Percentiles rank a stretch among this genome's conserved stretches.
These are phyloP conservation scores for Megalurothrips usitatus DNA, from an alignment of 2,888 invertebrate species.

Conservation along the genomic window DNA sequence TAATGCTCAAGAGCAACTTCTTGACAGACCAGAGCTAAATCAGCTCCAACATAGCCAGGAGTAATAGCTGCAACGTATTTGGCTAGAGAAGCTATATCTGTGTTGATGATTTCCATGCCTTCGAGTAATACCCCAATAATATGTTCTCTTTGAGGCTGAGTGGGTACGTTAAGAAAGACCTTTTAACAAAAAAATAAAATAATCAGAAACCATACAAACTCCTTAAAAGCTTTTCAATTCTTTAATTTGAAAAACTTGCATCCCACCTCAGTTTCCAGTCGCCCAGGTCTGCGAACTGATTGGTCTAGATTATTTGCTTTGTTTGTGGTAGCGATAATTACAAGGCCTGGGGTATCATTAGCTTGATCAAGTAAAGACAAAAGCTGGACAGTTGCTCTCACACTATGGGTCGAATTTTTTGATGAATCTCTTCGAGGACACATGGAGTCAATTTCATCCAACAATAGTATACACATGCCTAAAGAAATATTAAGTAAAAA, in stretches of 20 bases:
- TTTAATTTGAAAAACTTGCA: constrained; percentile 26
- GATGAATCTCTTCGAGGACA: constrained; percentile 44
- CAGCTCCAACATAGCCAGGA: constrained; percentile 56
- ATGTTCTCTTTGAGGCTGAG: constrained; percentile 46
- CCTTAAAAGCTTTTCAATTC: not conserved
- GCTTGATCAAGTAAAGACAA: constrained; percentile 51
- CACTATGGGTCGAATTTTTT: constrained; percentile 43
- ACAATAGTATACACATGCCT: constrained; percentile 46
- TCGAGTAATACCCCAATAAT: constrained; percentile 46
- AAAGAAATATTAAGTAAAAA: constrained; percentile 20
- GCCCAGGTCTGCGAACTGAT: constrained; percentile 51
- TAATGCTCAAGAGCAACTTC: constrained; percentile 42
- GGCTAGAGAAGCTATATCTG: constrained; percentile 36
- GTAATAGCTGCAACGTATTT: constrained; percentile 48
- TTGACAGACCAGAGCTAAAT: constrained; percentile 50
- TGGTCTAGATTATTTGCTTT: constrained; percentile 49
- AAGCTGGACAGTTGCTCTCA: constrained; percentile 49
- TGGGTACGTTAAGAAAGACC: constrained; percentile 50
- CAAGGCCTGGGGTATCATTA: constrained; percentile 43
- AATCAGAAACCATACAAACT: constrained; percentile 11
- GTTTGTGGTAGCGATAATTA: constrained; percentile 55
- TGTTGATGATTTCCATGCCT: constrained; percentile 33
- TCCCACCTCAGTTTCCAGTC: constrained; percentile 54
- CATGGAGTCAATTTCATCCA: constrained; percentile 49
- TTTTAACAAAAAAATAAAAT: constrained; percentile 38